Evolutionary conservation across 2,113 vertebrate species (phyloP).

Genomic region (Pelmatolapia mariae): DNA sequence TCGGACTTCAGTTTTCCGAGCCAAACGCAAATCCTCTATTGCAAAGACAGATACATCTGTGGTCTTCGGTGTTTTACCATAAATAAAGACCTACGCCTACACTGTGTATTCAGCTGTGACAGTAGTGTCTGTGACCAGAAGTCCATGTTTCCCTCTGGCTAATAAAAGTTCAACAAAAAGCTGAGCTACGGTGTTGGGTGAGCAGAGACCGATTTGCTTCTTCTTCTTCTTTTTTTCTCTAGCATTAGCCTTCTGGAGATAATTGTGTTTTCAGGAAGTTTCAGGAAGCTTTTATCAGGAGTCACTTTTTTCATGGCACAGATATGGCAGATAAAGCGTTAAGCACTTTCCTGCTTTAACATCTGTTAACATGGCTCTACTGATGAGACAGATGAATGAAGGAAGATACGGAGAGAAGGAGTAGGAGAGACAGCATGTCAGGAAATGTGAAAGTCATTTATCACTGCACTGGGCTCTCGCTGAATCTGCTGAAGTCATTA

Average conservation of each 20-base stretch:
- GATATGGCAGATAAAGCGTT: neutral
- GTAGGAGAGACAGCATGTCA: constrained; percentile 1
- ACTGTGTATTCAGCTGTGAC: neutral
- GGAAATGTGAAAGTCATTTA: neutral
- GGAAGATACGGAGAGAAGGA: neutral
- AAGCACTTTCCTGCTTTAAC: neutral
- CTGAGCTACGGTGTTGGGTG: neutral
- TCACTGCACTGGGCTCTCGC: neutral
- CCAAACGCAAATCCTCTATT: neutral
- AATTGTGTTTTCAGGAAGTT: neutral
- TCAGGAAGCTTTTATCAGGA: neutral
- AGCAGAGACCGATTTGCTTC: neutral
- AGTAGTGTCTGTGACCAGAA: neutral
- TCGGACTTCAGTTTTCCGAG: neutral
- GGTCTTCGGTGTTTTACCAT: constrained; percentile 2
- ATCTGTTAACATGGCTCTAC: neutral
- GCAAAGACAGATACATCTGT: constrained; percentile 4
- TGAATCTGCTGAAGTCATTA: constrained; percentile 34
- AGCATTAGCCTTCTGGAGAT: neutral
- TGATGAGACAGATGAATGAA: neutral
- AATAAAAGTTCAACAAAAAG: neutral
- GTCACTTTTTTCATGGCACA: neutral
- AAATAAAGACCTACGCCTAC: neutral
- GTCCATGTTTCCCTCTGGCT: neutral
- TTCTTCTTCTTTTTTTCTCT: neutral